Evolutionary conservation across 2,113 vertebrate genomes (phyloP).

Genomic region (Tupaia chinensis): DNA sequence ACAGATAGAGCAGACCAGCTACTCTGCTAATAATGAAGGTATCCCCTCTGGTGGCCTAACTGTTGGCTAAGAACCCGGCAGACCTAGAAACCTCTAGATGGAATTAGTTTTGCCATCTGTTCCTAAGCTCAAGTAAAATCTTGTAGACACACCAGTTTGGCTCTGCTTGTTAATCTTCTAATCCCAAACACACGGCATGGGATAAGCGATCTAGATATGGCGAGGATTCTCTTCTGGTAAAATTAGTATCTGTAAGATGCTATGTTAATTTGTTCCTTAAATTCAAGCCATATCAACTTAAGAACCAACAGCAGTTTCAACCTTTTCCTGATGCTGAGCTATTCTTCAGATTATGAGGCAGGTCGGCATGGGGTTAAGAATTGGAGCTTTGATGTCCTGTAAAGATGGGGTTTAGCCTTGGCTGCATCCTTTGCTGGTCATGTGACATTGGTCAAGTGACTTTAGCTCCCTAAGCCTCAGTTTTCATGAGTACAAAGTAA

Average conservation of each 20-base stretch:
- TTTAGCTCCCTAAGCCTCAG: neutral
- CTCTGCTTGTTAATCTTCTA: neutral
- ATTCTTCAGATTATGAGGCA: neutral
- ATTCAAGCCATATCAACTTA: neutral
- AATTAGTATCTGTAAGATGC: neutral
- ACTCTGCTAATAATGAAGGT: neutral
- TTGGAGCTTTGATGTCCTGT: neutral
- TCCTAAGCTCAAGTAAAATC: constrained; percentile 4
- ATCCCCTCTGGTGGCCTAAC: neutral
- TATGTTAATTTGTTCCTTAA: neutral
- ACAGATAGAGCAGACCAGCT: neutral
- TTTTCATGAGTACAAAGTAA: neutral
- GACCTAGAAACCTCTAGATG: neutral
- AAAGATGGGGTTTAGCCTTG: neutral
- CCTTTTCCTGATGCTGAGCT: neutral
- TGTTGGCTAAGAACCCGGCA: neutral
- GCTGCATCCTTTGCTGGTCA: neutral
- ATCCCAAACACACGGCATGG: neutral
- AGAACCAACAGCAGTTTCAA: neutral
- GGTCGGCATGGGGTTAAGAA: neutral
- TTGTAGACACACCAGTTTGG: neutral
- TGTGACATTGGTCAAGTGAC: neutral
- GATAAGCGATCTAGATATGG: neutral
- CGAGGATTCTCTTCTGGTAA: neutral
- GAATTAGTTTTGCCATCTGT: constrained; percentile 33